Evolutionary conservation across 2,797 vertebrate genomes (phyloP).

Genomic region (Gadopsis bispinosus): DNA sequence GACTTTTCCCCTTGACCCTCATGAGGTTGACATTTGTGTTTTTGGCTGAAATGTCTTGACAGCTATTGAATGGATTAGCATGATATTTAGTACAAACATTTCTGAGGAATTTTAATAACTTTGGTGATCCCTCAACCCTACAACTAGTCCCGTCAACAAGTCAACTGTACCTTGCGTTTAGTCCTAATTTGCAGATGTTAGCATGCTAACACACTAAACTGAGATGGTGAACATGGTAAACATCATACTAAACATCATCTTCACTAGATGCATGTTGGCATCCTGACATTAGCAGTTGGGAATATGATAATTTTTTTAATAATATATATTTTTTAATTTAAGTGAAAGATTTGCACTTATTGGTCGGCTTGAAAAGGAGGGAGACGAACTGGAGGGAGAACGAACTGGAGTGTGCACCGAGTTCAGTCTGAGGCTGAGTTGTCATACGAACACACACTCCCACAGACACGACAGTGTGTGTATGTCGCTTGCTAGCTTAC

Average conservation of each 20-base stretch:
- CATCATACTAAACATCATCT: not conserved
- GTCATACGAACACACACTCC: too few species aligned
- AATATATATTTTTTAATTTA: not conserved
- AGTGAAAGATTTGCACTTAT: not conserved
- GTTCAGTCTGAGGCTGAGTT: too few species aligned
- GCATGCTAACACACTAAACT: not conserved
- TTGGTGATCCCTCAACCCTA: too few species aligned
- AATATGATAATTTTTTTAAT: not conserved
- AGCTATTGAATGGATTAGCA: not conserved
- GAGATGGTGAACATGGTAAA: not conserved
- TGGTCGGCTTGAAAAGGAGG: too few species aligned
- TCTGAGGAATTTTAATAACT: not conserved
- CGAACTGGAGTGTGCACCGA: too few species aligned
- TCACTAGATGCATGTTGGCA: not conserved
- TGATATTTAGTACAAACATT: not conserved
- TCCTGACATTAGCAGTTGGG: not conserved
- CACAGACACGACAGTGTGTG: too few species aligned
- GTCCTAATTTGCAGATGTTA: not conserved
- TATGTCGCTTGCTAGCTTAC: too few species aligned
- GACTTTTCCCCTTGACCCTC: not conserved
- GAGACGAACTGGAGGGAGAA: not conserved
- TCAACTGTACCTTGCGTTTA: not conserved
- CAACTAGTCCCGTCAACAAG: too few species aligned
- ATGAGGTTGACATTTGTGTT: not conserved
- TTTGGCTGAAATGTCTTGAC: not conserved